These are phyloP conservation scores for Agapetus fuscipes DNA, from an alignment of 2,888 invertebrate species.

Conservation along the genomic window DNA sequence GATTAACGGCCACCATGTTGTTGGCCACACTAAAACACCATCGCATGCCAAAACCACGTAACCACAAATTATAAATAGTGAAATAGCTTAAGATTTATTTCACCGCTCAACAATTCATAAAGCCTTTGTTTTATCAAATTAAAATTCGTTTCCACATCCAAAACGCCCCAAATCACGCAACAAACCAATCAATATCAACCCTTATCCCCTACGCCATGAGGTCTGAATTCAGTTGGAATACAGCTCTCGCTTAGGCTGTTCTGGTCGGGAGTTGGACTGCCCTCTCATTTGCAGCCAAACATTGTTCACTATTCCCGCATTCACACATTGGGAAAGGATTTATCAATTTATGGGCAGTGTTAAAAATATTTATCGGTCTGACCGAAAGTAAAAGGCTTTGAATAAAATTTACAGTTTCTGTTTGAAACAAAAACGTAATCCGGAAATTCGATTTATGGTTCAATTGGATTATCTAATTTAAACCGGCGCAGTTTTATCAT, in stretches of 20 bases:
- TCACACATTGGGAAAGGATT: background rate
- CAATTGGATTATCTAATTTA: no score
- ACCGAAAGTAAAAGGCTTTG: no score
- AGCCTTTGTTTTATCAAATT: conserved; percentile 14
- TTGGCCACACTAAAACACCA: no score
- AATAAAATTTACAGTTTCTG: no score
- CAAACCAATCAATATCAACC: background rate
- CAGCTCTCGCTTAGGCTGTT: background rate
- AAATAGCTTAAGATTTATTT: conserved; percentile 15
- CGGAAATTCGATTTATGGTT: no score
- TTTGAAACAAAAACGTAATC: no score
- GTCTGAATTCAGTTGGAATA: background rate
- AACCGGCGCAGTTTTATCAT: no score
- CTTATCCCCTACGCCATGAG: background rate
- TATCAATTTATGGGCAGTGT: no score
- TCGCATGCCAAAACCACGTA: conserved; percentile 5
- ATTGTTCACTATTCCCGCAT: background rate
- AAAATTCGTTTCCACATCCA: background rate
- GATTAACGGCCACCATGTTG: no score
- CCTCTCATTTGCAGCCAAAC: background rate
- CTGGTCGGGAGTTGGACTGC: background rate
- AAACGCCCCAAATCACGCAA: background rate
- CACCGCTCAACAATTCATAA: conserved; percentile 11
- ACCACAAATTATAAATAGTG: conserved; percentile 11
- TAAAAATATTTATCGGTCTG: no score